Base-by-base conservation (phyloP, 2,888 invertebrate species). In the Euspilapteryx auroguttella region DNA sequence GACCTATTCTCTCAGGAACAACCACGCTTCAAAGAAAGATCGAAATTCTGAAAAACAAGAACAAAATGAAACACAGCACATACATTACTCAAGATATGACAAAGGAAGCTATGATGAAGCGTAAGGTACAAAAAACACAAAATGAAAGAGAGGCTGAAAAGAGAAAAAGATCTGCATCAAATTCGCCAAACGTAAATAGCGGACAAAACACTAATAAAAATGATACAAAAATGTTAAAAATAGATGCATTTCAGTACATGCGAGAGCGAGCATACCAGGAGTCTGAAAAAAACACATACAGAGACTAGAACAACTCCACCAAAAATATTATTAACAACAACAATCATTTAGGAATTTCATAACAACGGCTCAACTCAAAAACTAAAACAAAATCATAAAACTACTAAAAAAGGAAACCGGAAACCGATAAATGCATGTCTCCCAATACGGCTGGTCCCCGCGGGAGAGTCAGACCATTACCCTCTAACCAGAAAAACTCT, bases 401-500 rank as follows among this genome's bases (percentile, higher is more conserved):
- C 13, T 7, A 14, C 7, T 25, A 25, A 25, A 25, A 25, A 9
- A 14, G n/a, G 2, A 25, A 13, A 13, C 24, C 24, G 12, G 14
- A 25, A 3, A 3, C 13, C 22, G 28, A 25, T 21, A 2, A 20
- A 20, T 12, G 13, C 15, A 9, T 5, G 7, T 4, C n/a, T n/a
- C n/a, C n/a, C n/a, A n/a, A n/a, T n/a, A n/a, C n/a, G n/a, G n/a
- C n/a, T n/a, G n/a, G n/a, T n/a, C n/a, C n/a, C n/a, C n/a, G n/a
- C n/a, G n/a, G n/a, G n/a, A n/a, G n/a, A n/a, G n/a, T n/a, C n/a
- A 10, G 24, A 24, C 29, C 12, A 29, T 20, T 6, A 20, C 29
- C 29, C 20, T 17, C 24, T 8, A 24, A 11, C 8, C 6, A 11
- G 4, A 5, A 25, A 24, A 24, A 29, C 15, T 29, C 7, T 24